A percentile compares a stretch with the other conserved stretches of the same genome.
phyloP scores from a whole-genome alignment of 2,113 vertebrate species.

The Urocitellus parryii region DNA sequence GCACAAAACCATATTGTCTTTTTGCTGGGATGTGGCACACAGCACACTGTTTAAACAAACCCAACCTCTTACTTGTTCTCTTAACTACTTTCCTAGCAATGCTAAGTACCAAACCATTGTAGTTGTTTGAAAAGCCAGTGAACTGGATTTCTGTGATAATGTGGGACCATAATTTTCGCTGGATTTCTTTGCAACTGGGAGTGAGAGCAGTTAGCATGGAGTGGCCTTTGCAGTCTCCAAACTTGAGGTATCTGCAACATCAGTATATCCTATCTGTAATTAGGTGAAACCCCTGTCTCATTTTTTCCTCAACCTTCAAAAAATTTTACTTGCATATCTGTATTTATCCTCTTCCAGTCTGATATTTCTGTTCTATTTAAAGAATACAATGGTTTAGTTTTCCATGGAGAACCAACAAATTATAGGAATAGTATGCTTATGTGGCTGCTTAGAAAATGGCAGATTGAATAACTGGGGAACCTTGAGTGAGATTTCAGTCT shows the following conservation, averaged over 20 bases:
- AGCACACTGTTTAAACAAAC: not conserved
- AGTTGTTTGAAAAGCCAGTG: not conserved
- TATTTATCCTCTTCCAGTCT: not conserved
- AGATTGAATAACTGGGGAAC: slow-evolving; percentile 72
- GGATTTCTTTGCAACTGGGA: not conserved
- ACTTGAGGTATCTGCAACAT: not conserved
- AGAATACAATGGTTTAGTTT: not conserved
- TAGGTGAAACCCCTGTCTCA: not conserved
- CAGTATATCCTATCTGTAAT: too few relatives aligned
- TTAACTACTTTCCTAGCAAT: slow-evolving; percentile 27
- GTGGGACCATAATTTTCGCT: not conserved
- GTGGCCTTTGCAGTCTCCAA: not conserved
- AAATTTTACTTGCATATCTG: not conserved
- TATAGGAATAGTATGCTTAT: not conserved
- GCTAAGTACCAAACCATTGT: not conserved
- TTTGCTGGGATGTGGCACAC: not conserved
- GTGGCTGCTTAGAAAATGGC: slow-evolving; percentile 75
- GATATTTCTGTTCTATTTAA: not conserved
- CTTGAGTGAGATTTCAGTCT: slow-evolving; percentile 83
- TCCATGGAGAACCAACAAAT: slow-evolving; percentile 31
- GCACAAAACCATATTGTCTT: not conserved
- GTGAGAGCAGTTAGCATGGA: not conserved
- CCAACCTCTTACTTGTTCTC: not conserved
- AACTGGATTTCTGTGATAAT: not conserved
- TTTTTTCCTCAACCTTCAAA: not conserved